Percentiles rank a stretch among this genome's conserved stretches.
phyloP scores from a whole-genome alignment of 1,140 invertebrate genomes.

The Zophobas atratus region DNA sequence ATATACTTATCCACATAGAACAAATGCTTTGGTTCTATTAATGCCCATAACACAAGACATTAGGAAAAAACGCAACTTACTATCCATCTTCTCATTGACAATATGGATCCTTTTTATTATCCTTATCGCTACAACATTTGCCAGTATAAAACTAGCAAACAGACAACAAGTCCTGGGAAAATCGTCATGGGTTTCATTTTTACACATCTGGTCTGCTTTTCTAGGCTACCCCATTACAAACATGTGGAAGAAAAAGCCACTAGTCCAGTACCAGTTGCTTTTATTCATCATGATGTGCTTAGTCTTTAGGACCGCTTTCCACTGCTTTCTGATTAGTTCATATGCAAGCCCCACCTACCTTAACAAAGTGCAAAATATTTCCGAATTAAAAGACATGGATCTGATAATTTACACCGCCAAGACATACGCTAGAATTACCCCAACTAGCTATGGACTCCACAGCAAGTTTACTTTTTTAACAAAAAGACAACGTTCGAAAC shows the following conservation, averaged over 20 bases:
- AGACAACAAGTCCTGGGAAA: conserved; percentile 1
- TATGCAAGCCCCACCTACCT: neutral
- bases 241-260: neutral
- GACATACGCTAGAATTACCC: neutral
- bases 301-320: conserved; percentile 12
- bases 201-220: conserved; percentile 14
- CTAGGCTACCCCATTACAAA: neutral
- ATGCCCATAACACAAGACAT: conserved; percentile 14
- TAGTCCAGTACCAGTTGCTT: neutral
- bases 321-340: conserved; percentile 5
- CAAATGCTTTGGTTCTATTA: conserved; percentile 7
- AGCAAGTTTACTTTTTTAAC: neutral
- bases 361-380: conserved; percentile 5
- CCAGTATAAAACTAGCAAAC: conserved; percentile 1
- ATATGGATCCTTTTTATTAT: neutral
- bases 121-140: neutral
- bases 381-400: conserved; percentile 9
- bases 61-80: conserved; percentile 8
- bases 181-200: neutral
- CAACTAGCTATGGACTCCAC: neutral
- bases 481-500: conserved; percentile 1
- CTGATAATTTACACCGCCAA: neutral
- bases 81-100: neutral
- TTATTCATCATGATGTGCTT: conserved; percentile 2
- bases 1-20: conserved; percentile 14